phyloP scores from a whole-genome alignment of 2,888 invertebrate species.

The Tipula lateralis region DNA sequence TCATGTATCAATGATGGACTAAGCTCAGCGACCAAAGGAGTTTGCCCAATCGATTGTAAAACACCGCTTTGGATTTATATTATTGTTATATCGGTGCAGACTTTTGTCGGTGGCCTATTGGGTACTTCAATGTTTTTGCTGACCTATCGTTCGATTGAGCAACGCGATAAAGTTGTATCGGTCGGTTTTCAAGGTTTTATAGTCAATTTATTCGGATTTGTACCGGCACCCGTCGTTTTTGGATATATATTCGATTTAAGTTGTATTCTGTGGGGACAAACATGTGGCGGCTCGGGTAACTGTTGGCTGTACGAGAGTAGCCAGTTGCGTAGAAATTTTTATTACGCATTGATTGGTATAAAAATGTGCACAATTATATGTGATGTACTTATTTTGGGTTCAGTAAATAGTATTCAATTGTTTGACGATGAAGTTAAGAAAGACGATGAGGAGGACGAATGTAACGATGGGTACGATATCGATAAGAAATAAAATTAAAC shows the following conservation, averaged over 20 bases:
- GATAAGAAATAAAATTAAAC: background rate
- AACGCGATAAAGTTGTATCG: slow-evolving; percentile 59
- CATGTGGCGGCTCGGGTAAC: slow-evolving; percentile 57
- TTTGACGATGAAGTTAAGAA: background rate
- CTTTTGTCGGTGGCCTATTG: slow-evolving; percentile 49
- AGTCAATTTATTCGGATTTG: slow-evolving; percentile 59
- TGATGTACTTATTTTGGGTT: background rate
- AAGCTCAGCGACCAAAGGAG: background rate
- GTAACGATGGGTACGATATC: background rate
- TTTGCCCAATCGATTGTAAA: background rate
- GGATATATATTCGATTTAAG: slow-evolving; percentile 61
- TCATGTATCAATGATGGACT: slow-evolving; percentile 46
- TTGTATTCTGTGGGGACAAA: slow-evolving; percentile 61
- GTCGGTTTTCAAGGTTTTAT: slow-evolving; percentile 59
- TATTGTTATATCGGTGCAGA: background rate
- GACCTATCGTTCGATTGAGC: slow-evolving; percentile 57
- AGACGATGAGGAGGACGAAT: background rate
- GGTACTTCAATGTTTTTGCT: slow-evolving; percentile 58
- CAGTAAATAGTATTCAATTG: background rate
- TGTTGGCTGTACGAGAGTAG: slow-evolving; percentile 59
- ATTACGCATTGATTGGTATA: background rate
- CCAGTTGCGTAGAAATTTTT: background rate
- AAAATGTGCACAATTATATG: background rate
- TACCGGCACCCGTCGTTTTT: slow-evolving; percentile 65
- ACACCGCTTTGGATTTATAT: background rate